A percentile compares a stretch with the other conserved stretches of the same genome.
These are phyloP conservation scores for Sinocyclocheilus rhinocerous DNA, from an alignment of 2,113 vertebrate species.

Conservation along the genomic window DNA sequence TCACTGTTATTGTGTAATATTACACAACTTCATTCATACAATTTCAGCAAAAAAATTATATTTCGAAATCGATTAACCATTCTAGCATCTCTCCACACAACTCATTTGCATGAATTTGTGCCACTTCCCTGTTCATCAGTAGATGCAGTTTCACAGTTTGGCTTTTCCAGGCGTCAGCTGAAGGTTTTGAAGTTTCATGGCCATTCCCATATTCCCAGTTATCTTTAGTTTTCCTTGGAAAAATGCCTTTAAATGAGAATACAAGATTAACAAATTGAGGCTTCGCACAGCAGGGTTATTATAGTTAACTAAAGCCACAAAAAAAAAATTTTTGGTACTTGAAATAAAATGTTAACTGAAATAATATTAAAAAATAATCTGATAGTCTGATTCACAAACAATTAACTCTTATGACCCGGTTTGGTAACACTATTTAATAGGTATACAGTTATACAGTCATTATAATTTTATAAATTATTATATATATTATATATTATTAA, in stretches of 20 bases:
- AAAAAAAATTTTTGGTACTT: background rate
- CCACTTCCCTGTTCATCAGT: background rate
- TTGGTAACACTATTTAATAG: no score
- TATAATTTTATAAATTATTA: no score
- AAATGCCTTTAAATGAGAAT: slow-evolving; percentile 78
- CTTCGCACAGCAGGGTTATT: background rate
- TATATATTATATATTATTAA: no score
- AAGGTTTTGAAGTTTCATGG: slow-evolving; percentile 93
- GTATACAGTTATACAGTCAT: no score
- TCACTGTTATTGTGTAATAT: background rate
- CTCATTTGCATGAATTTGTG: background rate
- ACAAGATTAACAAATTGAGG: background rate
- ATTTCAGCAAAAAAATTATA: background rate
- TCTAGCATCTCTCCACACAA: background rate
- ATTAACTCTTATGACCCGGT: no score
- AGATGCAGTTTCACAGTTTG: slow-evolving; percentile 81
- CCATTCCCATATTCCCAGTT: slow-evolving; percentile 90
- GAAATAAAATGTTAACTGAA: background rate
- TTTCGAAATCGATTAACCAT: background rate
- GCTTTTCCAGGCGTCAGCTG: slow-evolving; percentile 85
- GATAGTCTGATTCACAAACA: no score
- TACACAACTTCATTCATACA: background rate
- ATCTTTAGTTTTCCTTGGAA: slow-evolving; percentile 94
- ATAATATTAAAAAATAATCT: no score
- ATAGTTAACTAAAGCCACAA: background rate